A percentile compares a stretch with the other conserved stretches of the same genome.
Conservation (phyloP, 1,140 invertebrate genomes). For the Caligus rogercresseyi region DNA sequence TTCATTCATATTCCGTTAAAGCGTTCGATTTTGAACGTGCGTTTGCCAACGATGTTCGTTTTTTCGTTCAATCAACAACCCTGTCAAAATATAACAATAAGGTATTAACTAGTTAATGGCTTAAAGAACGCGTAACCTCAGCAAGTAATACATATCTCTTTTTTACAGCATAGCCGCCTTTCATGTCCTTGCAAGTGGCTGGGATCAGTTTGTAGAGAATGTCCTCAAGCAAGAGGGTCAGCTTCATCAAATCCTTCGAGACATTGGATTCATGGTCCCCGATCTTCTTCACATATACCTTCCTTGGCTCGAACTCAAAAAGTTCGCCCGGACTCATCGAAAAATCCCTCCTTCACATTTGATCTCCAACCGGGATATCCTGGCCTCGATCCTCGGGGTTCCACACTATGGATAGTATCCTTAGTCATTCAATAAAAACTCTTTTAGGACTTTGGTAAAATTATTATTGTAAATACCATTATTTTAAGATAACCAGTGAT, state of each 20-base stretch:
- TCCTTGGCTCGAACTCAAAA: slow-evolving; percentile 33
- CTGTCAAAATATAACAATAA: no score
- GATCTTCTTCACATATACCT: slow-evolving; percentile 47
- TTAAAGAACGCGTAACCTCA: no score
- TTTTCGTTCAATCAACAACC: no score
- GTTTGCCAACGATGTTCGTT: no score
- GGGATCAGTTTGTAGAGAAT: slow-evolving; percentile 55
- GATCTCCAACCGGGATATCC: slow-evolving; percentile 22
- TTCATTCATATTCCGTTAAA: no score
- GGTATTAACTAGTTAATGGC: no score
- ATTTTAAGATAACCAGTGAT: neutral
- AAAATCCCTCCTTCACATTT: slow-evolving; percentile 22
- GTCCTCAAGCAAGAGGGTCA: slow-evolving; percentile 48
- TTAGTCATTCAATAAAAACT: neutral
- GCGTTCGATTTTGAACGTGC: no score
- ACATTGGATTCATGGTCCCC: slow-evolving; percentile 53
- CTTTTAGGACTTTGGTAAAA: neutral
- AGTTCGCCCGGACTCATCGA: slow-evolving; percentile 21
- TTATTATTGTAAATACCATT: neutral
- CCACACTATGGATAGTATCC: neutral
- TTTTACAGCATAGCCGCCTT: slow-evolving; percentile 38
- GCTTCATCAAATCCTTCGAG: slow-evolving; percentile 46
- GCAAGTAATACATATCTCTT: no score
- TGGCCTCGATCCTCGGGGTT: slow-evolving; percentile 14
- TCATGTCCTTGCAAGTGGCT: slow-evolving; percentile 49